Evolutionary conservation across 2,113 vertebrate genomes (phyloP).

Genomic region (Colaptes auratus): DNA sequence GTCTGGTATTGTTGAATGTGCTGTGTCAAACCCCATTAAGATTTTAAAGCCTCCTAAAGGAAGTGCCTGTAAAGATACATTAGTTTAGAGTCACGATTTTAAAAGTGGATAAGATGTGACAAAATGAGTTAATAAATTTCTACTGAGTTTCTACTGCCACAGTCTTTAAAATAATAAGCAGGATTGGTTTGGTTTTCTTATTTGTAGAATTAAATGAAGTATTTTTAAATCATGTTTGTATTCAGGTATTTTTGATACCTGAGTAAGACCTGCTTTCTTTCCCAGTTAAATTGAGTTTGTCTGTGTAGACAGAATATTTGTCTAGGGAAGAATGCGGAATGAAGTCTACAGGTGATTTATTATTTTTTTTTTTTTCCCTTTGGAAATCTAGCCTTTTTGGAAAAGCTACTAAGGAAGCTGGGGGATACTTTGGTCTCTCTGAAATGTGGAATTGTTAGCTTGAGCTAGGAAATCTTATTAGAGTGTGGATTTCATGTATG

Average conservation of each 20-base stretch:
- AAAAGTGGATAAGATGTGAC: neutral
- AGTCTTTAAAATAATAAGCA: neutral
- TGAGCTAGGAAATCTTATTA: neutral
- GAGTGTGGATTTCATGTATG: neutral
- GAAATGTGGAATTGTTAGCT: neutral
- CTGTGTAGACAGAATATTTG: neutral
- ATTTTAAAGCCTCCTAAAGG: slow-evolving; percentile 38
- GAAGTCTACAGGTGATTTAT: neutral
- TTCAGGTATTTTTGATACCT: neutral
- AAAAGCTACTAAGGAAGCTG: neutral
- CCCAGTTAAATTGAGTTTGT: neutral
- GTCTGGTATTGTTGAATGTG: slow-evolving; percentile 7
- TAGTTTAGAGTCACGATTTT: neutral
- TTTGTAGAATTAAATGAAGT: neutral
- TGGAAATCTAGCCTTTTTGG: neutral
- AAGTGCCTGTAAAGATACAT: neutral
- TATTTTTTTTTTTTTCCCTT: no score
- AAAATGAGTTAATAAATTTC: neutral
- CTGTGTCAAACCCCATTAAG: slow-evolving; percentile 41
- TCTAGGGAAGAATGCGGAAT: neutral
- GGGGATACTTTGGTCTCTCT: neutral
- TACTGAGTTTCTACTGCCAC: neutral
- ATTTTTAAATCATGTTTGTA: neutral
- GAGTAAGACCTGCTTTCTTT: neutral
- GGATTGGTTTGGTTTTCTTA: neutral